These are phyloP conservation scores for Acanthurus lineatus DNA, from an alignment of 2,797 vertebrate genomes.

Conservation along the genomic window DNA sequence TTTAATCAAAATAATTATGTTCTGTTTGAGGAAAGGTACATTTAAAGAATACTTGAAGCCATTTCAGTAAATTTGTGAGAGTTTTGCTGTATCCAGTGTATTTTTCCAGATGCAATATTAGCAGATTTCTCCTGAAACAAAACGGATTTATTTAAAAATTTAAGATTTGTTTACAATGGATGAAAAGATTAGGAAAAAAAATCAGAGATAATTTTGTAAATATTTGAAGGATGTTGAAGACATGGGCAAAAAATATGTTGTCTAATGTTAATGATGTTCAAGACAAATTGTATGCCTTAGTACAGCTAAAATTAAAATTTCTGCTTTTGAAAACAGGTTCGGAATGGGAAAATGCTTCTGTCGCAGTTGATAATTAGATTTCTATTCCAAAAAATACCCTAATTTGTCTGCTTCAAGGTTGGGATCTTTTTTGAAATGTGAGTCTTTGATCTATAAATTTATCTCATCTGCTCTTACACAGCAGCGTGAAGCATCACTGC, in stretches of 20 bases:
- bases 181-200: conserved; percentile 13
- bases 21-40: conserved; percentile 50
- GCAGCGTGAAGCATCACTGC: conserved; percentile 33
- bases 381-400: conserved; percentile 42
- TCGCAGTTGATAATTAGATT: conserved; percentile 43
- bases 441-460: conserved; percentile 49
- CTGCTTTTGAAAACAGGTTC: conserved; percentile 12
- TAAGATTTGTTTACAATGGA: conserved; percentile 29
- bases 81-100: conserved; percentile 40
- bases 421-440: conserved; percentile 51
- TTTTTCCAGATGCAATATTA: conserved; percentile 23
- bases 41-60: conserved; percentile 59
- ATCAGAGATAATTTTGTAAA: conserved; percentile 65
- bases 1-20: conserved; percentile 31
- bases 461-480: conserved; percentile 38
- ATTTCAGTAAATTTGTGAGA: conserved; percentile 47
- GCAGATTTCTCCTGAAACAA: conserved; percentile 21
- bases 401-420: conserved; percentile 50
- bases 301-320: conserved; percentile 38
- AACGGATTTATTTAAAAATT: conserved; percentile 37
- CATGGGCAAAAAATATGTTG: conserved; percentile 27
- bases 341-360: conserved; percentile 16
- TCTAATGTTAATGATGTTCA: conserved; percentile 31
- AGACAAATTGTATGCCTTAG: conserved; percentile 62
- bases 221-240: conserved; percentile 50